Evolutionary conservation across 2,113 vertebrate genomes (phyloP).

Genomic region (Microtus pennsylvanicus): DNA sequence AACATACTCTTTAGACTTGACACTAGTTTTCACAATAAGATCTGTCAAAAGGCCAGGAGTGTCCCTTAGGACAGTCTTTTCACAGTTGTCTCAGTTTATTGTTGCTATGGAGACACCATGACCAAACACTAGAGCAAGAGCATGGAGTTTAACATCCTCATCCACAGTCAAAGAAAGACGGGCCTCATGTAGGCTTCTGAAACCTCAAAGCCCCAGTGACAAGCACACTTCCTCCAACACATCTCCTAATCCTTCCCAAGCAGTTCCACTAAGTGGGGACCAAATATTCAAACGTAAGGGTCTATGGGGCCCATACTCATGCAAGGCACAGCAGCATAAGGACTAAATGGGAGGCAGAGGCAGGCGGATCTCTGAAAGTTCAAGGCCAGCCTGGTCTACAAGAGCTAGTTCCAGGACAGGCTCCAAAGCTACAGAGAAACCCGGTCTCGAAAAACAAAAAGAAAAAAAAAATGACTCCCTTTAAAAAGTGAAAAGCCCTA

Average conservation of each 20-base stretch:
- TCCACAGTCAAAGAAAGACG: background rate
- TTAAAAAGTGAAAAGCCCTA: background rate
- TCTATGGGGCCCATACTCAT: background rate
- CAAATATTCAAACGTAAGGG: background rate
- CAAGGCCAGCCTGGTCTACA: no score
- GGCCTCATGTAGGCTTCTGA: background rate
- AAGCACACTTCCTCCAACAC: background rate
- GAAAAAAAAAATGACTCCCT: background rate
- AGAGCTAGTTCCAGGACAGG: no score
- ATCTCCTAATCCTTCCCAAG: background rate
- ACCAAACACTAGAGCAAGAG: background rate
- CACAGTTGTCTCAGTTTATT: background rate
- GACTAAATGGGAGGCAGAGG: background rate
- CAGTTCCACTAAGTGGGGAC: background rate
- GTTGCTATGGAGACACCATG: background rate
- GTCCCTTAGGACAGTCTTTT: background rate
- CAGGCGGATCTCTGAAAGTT: no score
- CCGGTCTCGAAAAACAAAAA: no score
- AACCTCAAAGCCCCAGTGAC: background rate
- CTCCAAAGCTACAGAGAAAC: no score
- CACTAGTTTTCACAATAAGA: slow-evolving; percentile 86
- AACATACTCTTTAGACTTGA: slow-evolving; percentile 82
- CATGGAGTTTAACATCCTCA: background rate
- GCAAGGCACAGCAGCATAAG: background rate
- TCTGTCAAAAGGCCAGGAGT: slow-evolving; percentile 83